Evolutionary conservation across 2,888 invertebrate species (phyloP).

Genomic region (Conops quadrifasciatus): DNA sequence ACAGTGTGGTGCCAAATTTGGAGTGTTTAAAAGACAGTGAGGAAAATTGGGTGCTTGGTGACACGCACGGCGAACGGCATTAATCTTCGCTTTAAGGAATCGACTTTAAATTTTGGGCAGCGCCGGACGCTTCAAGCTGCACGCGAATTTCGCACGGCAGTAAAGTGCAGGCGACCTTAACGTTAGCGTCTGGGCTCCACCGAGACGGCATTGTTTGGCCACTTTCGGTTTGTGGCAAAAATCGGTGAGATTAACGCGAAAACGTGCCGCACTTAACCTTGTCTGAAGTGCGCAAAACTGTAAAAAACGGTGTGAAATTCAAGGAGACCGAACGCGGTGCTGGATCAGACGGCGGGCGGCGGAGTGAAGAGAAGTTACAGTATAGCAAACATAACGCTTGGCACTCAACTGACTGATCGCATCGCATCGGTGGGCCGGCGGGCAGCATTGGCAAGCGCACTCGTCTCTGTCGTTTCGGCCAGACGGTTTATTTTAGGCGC

Average conservation of each 20-base stretch:
- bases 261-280: slow-evolving; percentile 34
- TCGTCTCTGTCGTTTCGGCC: background rate
- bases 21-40: background rate
- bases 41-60: background rate
- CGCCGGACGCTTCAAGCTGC: background rate
- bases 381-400: background rate
- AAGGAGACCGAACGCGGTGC: background rate
- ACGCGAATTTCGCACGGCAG: background rate
- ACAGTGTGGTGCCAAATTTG: background rate
- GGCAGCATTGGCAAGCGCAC: background rate
- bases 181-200: background rate
- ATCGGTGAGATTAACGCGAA: slow-evolving; percentile 13
- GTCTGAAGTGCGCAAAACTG: background rate
- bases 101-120: background rate
- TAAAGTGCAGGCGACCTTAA: slow-evolving; percentile 11
- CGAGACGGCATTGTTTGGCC: background rate
- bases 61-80: background rate
- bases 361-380: background rate
- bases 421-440: background rate
- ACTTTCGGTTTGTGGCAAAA: slow-evolving; percentile 10
- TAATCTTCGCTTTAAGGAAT: no score
- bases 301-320: background rate
- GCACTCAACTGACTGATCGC: no score
- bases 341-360: background rate
- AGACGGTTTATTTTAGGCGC: slow-evolving; percentile 2